Evolutionary conservation across 2,797 vertebrate species (phyloP).

Genomic region (Pangasius sanitwongsei): DNA sequence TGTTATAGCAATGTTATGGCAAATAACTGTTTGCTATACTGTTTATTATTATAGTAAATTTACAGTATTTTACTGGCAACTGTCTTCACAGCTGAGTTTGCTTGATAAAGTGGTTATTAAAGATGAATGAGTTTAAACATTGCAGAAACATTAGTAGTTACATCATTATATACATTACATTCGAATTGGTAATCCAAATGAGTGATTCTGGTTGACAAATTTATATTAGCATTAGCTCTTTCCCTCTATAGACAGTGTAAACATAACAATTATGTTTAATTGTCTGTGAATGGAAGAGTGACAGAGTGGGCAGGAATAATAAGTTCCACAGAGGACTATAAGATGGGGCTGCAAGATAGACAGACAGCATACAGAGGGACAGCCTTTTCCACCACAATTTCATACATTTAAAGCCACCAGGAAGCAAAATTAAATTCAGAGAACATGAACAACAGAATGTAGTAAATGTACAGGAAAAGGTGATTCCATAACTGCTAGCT

Average conservation of each 20-base stretch:
- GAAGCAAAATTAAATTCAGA: background rate
- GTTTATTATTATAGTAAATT: background rate
- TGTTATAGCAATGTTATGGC: background rate
- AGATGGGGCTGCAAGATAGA: background rate
- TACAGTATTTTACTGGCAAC: background rate
- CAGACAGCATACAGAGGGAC: background rate
- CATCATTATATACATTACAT: background rate
- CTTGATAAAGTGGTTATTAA: background rate
- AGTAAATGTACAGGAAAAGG: background rate
- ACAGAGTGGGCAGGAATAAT: slow-evolving; percentile 12
- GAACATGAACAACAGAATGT: background rate
- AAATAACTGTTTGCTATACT: background rate
- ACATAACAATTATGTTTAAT: slow-evolving; percentile 27
- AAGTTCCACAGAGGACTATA: background rate
- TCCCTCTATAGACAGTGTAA: background rate
- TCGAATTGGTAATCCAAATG: background rate
- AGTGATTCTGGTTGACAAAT: background rate
- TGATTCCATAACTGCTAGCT: background rate
- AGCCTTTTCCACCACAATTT: background rate
- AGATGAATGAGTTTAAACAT: background rate
- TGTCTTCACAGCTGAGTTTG: background rate
- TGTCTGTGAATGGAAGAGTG: slow-evolving; percentile 2
- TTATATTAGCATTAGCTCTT: background rate
- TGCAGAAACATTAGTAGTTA: background rate
- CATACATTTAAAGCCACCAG: background rate